phyloP scores from a whole-genome alignment of 2,797 vertebrate genomes.

The Dendrocincla fuliginosa region DNA sequence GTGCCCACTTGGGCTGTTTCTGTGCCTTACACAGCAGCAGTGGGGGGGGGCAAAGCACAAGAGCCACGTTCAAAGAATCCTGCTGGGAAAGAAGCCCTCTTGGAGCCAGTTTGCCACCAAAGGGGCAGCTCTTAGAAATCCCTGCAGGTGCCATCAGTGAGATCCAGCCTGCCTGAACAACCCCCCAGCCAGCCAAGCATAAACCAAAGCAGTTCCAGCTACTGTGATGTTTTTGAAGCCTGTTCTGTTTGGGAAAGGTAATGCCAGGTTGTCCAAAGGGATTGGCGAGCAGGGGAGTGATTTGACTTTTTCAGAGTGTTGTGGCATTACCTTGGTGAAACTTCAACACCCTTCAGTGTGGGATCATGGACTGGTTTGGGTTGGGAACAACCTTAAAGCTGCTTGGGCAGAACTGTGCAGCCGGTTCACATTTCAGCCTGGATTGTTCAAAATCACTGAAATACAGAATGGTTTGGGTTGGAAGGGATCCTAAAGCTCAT shows the following conservation, averaged over 20 bases:
- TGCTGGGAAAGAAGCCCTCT: not conserved
- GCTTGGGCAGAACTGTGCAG: not conserved
- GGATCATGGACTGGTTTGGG: not conserved
- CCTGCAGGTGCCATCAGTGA: not conserved
- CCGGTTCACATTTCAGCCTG: not conserved
- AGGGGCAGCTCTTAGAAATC: not conserved
- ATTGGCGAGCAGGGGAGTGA: not conserved
- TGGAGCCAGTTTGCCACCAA: not conserved
- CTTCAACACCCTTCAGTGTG: accelerated
- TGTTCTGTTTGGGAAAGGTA: not conserved
- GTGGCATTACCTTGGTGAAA: not conserved
- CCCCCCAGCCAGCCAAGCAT: not conserved
- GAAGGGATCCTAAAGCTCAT: not conserved
- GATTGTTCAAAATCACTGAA: not conserved
- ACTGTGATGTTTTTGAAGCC: not conserved
- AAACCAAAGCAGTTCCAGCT: not conserved
- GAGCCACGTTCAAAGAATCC: not conserved
- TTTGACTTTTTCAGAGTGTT: accelerated
- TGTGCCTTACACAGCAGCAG: not conserved
- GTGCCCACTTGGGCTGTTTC: not conserved
- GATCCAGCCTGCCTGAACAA: not conserved
- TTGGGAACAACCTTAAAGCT: not conserved
- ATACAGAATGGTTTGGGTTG: not conserved
- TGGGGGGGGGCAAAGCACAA: not conserved
- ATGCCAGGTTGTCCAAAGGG: not conserved